A percentile compares a stretch with the other conserved stretches of the same genome.
phyloP scores from a whole-genome alignment of 2,113 vertebrate genomes.

The Oryzias celebensis region DNA sequence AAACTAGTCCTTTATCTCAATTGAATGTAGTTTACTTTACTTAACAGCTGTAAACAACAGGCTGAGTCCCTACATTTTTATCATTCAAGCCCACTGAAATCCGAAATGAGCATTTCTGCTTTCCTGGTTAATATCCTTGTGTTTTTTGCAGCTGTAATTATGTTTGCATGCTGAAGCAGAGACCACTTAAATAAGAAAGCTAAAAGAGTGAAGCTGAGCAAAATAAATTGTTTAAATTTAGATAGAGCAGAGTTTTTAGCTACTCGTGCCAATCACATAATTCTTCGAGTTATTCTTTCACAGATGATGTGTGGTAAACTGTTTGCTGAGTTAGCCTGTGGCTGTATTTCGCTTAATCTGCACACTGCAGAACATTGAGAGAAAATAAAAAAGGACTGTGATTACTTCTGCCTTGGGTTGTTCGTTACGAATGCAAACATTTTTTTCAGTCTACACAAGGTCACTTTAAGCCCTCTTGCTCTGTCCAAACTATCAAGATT shows the following conservation, averaged over 20 bases:
- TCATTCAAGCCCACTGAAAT: too few relatives aligned
- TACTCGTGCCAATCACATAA: slow-evolving; percentile 17
- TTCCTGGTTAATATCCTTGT: background rate
- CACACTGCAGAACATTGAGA: slow-evolving; percentile 9
- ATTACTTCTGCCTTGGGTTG: slow-evolving; percentile 41
- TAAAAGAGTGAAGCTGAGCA: slow-evolving; percentile 18
- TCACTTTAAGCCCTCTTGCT: slow-evolving; percentile 6
- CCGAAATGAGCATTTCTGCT: slow-evolving; percentile 7
- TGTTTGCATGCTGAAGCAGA: slow-evolving; percentile 5
- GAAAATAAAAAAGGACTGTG: too few relatives aligned
- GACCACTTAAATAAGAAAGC: slow-evolving; percentile 13
- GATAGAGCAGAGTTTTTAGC: slow-evolving; percentile 43
- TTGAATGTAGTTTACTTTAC: too few relatives aligned
- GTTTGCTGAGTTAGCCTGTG: slow-evolving; percentile 16
- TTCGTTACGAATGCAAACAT: slow-evolving; percentile 29
- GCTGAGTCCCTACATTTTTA: too few relatives aligned
- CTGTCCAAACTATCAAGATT: slow-evolving; percentile 16
- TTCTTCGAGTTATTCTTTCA: slow-evolving; percentile 22
- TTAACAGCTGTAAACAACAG: too few relatives aligned
- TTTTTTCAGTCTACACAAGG: slow-evolving; percentile 23
- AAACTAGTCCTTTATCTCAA: too few relatives aligned
- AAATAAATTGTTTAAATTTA: slow-evolving; percentile 49
- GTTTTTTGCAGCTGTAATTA: too few relatives aligned
- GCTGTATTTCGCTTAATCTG: background rate
- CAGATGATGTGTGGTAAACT: slow-evolving; percentile 13